Conservation (phyloP, 2,888 invertebrate genomes). For the Lochmaea capreae region DNA sequence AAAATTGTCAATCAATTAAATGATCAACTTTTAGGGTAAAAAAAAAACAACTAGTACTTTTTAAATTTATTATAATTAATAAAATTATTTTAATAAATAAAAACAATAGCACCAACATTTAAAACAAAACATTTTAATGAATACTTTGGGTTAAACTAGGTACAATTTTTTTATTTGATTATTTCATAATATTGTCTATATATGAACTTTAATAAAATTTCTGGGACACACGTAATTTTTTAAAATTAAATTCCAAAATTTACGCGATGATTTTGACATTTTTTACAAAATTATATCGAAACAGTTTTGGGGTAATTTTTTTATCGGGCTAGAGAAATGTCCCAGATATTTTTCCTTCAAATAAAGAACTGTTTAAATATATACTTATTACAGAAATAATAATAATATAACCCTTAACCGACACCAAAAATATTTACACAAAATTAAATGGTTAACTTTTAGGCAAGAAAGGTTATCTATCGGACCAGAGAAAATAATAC, state of each 20-base stretch:
- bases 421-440: constrained; percentile 6
- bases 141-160: constrained; percentile 15
- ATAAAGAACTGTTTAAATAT: not conserved
- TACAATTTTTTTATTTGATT: constrained; percentile 4
- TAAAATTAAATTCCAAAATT: not conserved
- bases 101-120: constrained; percentile 12
- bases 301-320: too few species aligned
- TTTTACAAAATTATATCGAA: not conserved
- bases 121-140: not conserved
- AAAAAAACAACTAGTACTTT: too few species aligned
- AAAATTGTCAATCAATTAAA: too few species aligned
- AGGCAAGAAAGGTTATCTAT: not conserved
- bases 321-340: too few species aligned
- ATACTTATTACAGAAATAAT: not conserved
- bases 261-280: not conserved
- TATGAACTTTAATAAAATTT: not conserved
- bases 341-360: constrained; percentile 6
- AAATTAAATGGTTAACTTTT: not conserved
- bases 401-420: not conserved
- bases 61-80: constrained; percentile 5
- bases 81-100: not conserved
- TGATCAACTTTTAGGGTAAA: too few species aligned
- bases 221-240: not conserved
- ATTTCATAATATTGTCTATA: not conserved
- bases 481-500: not conserved